Evolutionary conservation across 2,888 invertebrate genomes (phyloP), one percentile per base, ranked within the genome.

Genomic region (Uropetala carovei): DNA sequence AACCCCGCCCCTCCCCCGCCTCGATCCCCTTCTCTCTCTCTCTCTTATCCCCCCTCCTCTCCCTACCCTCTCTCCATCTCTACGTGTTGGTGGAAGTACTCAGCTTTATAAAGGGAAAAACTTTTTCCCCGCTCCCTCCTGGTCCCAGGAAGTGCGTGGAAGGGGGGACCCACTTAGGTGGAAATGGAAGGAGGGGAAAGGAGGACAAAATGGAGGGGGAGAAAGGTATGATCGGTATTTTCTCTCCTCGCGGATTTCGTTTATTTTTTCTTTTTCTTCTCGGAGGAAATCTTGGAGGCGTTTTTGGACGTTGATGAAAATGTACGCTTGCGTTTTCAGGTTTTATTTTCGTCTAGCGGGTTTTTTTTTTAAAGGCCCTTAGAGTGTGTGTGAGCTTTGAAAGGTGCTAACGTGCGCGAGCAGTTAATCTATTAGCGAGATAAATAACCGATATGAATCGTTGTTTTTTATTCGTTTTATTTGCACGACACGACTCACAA

Each of bases 1-100:
- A 16, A 16, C 64, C 4, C 3, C 82, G 7, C 57, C 22, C 59
- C 59, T 10, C 85, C 13, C 86, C 59, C 84, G 2, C 56, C 13
- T 58, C 85, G 16, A 84, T 18, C 30, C n/a, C n/a, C 2, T 43
- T 14, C 81, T 7, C 8, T 43, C 56, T n/a, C 30, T 30, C n/a
- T 0, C 18, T 18, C 81, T 13, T 13, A 13, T 16, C 83, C 83
- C 83, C 43, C 84, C 22, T 7, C 22, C 58, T 10, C 22, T 22
- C 81, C 27, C 81, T n/a, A 10, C 22, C n/a, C 81, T 13, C 11
- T 22, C 81, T n/a, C 22, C 13, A 22, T n/a, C 83, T 16, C 89
- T 64, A 43, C 89, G 89, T 64, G 64, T 89, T 64, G 89, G 89
- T 64, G 60, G 89, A 89, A 89, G 89, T 89, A 89, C 89, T 89